Evolutionary conservation across 2,888 invertebrate species (phyloP), one percentile per base, ranked within the genome.

Genomic region (Sphecodes monilicornis): DNA sequence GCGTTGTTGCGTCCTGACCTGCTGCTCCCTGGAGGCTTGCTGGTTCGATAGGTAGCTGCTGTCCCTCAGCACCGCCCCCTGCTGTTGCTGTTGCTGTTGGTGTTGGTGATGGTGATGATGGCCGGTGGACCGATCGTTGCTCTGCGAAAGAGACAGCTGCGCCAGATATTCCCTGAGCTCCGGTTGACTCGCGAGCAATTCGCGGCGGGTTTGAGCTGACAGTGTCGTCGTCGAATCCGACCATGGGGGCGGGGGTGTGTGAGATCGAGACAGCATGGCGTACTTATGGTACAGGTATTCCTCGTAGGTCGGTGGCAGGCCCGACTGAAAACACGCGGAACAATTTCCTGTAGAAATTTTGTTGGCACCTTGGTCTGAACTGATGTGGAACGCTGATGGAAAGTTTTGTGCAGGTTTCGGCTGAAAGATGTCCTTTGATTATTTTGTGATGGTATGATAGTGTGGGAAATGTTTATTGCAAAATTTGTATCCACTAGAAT

Each of bases 171-270:
- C 94, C 64, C 92, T 87, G 3, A 93, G 90, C 72, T 94, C 94
- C 5, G 92, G 92, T 71, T 93, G 93, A 74, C 91, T 94, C 39
- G 91, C 90, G 76, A 93, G 74, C 13, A 93, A 84, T 36, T 94
- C 93, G 46, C 93, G 92, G 64, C 93, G 92, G 32, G 90, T 83
- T 54, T 92, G 92, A 3, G 66, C 71, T 46, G 13, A 76, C 6
- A 78, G 66, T 18, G 76, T 36, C 18, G 72, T 54, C 75, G 80
- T 69, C 1, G 94, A 92, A 64, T 94, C 94, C 43, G 94, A 93
- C 94, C 94, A 94, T 0, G 94, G 94, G 5, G 94, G 94, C 1
- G 94, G 94, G 5, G 94, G 94, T 16, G 94, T 94, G 73, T 93
- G 94, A 16, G 94, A 94, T n/a, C 94, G 94, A 10, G 93, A 91